Evolutionary conservation across 2,888 invertebrate genomes (phyloP).

Genomic region (Parapristionchus giblindavisi): DNA sequence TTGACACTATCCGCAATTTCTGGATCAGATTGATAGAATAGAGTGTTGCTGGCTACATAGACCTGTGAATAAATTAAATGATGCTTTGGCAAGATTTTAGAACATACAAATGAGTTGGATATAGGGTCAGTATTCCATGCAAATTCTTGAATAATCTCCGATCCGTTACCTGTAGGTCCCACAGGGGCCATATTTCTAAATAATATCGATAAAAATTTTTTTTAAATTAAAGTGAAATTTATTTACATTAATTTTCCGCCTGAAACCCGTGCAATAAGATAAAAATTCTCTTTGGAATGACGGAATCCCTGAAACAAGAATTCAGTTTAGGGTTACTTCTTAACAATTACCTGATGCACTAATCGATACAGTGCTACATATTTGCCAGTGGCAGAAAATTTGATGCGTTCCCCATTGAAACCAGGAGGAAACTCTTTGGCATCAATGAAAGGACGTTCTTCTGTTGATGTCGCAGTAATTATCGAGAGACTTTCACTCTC

Average conservation of each 20-base stretch:
- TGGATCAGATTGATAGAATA: slow-evolving; percentile 56
- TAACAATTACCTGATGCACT: background rate
- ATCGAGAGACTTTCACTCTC: slow-evolving; percentile 28
- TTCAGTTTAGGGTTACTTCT: too few relatives aligned
- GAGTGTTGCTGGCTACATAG: slow-evolving; percentile 47
- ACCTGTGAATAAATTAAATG: slow-evolving; percentile 24
- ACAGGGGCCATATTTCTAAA: slow-evolving; percentile 17
- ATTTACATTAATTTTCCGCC: slow-evolving; percentile 39
- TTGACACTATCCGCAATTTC: slow-evolving; percentile 47
- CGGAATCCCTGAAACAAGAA: slow-evolving; percentile 47
- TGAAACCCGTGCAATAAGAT: slow-evolving; percentile 42
- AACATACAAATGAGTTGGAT: slow-evolving; percentile 48
- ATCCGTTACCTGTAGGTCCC: slow-evolving; percentile 42
- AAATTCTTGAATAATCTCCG: slow-evolving; percentile 47
- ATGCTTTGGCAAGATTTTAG: background rate
- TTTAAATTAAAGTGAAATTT: background rate
- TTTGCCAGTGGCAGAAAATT: slow-evolving; percentile 25
- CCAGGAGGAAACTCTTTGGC: slow-evolving; percentile 17
- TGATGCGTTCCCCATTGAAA: slow-evolving; percentile 21
- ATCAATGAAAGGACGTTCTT: slow-evolving; percentile 18
- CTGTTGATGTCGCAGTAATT: slow-evolving; percentile 9
- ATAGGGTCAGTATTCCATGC: slow-evolving; percentile 49
- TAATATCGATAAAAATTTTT: background rate
- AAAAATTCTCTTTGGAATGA: slow-evolving; percentile 45
- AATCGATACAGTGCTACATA: slow-evolving; percentile 27